Percentiles rank a stretch among this genome's conserved stretches.
Conservation (phyloP, 2,888 invertebrate genomes). For the Drosophila infuscata region DNA sequence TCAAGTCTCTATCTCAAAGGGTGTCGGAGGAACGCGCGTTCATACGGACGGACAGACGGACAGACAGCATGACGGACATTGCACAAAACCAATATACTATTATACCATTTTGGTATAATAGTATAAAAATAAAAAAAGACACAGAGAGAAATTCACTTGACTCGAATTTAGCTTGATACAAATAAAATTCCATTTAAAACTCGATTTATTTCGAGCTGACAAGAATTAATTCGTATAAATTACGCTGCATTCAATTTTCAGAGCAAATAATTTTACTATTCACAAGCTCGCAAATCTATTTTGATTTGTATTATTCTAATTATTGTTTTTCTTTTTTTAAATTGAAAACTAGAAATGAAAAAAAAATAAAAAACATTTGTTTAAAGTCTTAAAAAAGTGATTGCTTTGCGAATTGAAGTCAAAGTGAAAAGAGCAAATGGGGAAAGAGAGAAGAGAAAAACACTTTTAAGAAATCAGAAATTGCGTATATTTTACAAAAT, state of each 20-base stretch:
- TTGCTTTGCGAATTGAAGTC: neutral
- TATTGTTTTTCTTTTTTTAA: too few relatives aligned
- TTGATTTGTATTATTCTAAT: neutral
- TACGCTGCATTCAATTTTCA: neutral
- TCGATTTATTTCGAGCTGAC: neutral
- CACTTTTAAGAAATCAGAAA: neutral
- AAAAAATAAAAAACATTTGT: neutral
- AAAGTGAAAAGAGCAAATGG: neutral
- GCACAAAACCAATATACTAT: too few relatives aligned
- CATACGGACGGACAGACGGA: too few relatives aligned
- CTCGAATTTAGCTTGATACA: conserved; percentile 3
- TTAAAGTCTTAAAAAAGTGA: neutral
- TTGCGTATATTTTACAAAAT: neutral
- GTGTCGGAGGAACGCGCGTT: too few relatives aligned
- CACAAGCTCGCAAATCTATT: too few relatives aligned
- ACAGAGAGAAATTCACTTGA: conserved; percentile 4
- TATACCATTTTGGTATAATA: too few relatives aligned
- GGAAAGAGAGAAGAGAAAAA: too few relatives aligned
- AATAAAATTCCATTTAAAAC: neutral
- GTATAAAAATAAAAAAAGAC: neutral
- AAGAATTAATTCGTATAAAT: neutral
- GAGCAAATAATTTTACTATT: neutral
- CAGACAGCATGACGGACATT: too few relatives aligned
- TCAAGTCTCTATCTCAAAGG: too few relatives aligned
- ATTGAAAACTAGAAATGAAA: neutral